Evolutionary conservation across 1,140 invertebrate genomes (phyloP).

Genomic region (Temnothorax curvispinosus): DNA sequence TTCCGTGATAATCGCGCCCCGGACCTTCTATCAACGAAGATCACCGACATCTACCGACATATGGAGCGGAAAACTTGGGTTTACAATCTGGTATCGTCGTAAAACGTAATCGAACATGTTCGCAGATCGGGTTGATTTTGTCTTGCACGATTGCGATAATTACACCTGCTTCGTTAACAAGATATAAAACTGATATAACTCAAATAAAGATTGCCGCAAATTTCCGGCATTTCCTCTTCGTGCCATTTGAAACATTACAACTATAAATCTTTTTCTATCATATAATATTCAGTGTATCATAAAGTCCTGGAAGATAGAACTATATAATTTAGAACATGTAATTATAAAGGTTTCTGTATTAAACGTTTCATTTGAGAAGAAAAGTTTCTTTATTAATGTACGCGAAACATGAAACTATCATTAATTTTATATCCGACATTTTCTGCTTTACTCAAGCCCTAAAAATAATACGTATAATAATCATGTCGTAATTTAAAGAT

Average conservation of each 20-base stretch:
- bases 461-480: not conserved
- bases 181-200: conserved; percentile 9
- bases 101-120: conserved; percentile 3
- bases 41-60: conserved; percentile 51
- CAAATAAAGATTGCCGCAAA: not conserved
- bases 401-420: not conserved
- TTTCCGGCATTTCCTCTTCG: not conserved
- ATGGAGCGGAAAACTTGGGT: conserved; percentile 1
- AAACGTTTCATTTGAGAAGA: not conserved
- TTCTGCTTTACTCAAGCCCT: not conserved
- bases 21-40: conserved; percentile 58
- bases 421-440: not conserved
- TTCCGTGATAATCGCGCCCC: conserved; percentile 51
- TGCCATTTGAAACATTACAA: not conserved
- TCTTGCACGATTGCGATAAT: conserved; percentile 21
- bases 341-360: not conserved
- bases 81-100: conserved; percentile 1
- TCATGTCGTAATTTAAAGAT: not conserved
- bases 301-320: not conserved
- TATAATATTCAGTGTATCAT: not conserved
- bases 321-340: not conserved
- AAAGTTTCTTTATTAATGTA: not conserved
- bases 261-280: not conserved
- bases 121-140: not conserved
- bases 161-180: not conserved